phyloP scores from a whole-genome alignment of 2,797 vertebrate genomes.

The Chelonia mydas region DNA sequence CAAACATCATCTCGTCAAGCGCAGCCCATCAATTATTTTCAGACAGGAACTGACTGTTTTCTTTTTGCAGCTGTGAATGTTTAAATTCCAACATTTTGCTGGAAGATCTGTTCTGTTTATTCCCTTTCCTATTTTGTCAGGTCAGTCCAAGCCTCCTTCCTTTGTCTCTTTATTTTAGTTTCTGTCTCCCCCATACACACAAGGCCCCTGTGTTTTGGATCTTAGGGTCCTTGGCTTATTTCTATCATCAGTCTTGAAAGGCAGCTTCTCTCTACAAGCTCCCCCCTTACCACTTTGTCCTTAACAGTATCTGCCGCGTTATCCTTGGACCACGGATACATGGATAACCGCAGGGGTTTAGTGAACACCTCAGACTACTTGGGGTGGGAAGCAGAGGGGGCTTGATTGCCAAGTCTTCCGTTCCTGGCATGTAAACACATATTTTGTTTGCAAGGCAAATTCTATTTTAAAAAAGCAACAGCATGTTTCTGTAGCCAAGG shows the following conservation, averaged over 20 bases:
- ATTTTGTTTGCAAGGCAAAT: neutral
- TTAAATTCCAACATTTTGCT: constrained; percentile 46
- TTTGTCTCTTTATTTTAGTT: neutral
- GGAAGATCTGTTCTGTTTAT: constrained; percentile 21
- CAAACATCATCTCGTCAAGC: constrained; percentile 51
- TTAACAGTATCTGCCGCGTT: too few relatives aligned
- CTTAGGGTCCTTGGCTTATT: neutral
- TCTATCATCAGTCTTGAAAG: neutral
- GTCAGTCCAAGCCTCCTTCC: neutral
- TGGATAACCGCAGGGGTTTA: neutral
- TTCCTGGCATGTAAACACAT: neutral
- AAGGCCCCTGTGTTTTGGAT: neutral
- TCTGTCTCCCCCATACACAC: neutral
- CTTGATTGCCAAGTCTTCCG: neutral
- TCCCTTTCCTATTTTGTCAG: constrained; percentile 17
- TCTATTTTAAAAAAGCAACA: accelerated
- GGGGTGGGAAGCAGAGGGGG: neutral
- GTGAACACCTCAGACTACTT: neutral
- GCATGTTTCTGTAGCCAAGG: accelerated
- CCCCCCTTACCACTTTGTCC: neutral
- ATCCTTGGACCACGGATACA: neutral
- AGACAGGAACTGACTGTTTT: constrained; percentile 64
- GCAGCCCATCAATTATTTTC: constrained; percentile 45
- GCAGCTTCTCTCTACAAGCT: neutral
- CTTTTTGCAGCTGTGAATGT: constrained; percentile 63